Evolutionary conservation across 2,113 vertebrate species (phyloP).

Genomic region (Nesogale talazaci): DNA sequence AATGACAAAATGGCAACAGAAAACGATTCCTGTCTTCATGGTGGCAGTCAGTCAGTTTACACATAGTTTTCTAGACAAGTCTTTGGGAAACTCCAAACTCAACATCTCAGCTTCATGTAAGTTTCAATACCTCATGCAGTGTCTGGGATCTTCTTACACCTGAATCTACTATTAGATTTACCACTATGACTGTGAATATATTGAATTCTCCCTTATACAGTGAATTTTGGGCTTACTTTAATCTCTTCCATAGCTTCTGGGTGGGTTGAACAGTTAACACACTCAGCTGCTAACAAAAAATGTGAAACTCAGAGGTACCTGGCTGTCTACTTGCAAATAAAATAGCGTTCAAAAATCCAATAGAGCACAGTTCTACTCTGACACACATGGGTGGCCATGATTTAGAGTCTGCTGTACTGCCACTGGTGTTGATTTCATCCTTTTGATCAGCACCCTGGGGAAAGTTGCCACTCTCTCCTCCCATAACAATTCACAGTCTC

Average conservation of each 20-base stretch:
- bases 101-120: neutral
- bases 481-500: too few species aligned
- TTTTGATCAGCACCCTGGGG: neutral
- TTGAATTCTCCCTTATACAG: neutral
- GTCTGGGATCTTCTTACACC: neutral
- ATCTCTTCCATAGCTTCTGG: neutral
- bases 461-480: too few species aligned
- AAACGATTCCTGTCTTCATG: neutral
- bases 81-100: neutral
- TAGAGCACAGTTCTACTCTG: neutral
- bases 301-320: too few species aligned
- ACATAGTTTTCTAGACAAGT: neutral
- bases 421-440: neutral
- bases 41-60: neutral
- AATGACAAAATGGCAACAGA: conserved; percentile 5
- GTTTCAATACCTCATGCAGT: too few species aligned
- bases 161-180: neutral
- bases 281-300: neutral
- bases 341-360: too few species aligned
- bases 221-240: neutral
- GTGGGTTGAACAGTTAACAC: neutral
- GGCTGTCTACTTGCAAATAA: too few species aligned
- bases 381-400: neutral
- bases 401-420: neutral
- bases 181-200: neutral